A percentile compares a stretch with the other conserved stretches of the same genome.
phyloP scores from a whole-genome alignment of 2,797 vertebrate species.

The Peromyscus melanophrys region DNA sequence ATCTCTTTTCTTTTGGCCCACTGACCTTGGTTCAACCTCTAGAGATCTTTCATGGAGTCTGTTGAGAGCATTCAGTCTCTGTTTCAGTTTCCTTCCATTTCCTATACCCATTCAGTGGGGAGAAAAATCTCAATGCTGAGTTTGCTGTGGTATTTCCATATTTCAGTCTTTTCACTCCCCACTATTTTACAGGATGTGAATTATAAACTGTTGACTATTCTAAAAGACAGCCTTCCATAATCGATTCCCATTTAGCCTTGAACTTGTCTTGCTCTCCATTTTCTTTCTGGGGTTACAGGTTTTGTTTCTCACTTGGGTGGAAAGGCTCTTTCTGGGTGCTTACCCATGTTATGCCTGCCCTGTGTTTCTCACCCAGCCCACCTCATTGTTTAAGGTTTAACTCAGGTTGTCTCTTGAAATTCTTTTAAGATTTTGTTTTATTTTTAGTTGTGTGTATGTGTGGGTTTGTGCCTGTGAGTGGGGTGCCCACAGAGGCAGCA shows the following conservation, averaged over 20 bases:
- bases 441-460: background rate
- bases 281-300: background rate
- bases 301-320: background rate
- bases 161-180: background rate
- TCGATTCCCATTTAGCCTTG: background rate
- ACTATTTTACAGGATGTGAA: background rate
- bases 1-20: background rate
- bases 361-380: background rate
- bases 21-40: background rate
- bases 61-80: background rate
- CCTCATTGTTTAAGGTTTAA: background rate
- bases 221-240: background rate
- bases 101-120: background rate
- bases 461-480: background rate
- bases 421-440: background rate
- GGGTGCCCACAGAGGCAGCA: background rate
- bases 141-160: background rate
- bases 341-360: background rate
- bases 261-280: background rate
- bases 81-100: constrained; percentile 9
- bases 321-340: background rate
- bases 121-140: background rate
- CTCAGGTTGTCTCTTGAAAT: background rate
- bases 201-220: constrained; percentile 35
- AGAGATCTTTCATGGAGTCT: constrained; percentile 31